Percentiles rank a stretch among this genome's conserved stretches.
Evolutionary conservation across 2,888 invertebrate species (phyloP).

Genomic region (Entomobrya multifasciata): DNA sequence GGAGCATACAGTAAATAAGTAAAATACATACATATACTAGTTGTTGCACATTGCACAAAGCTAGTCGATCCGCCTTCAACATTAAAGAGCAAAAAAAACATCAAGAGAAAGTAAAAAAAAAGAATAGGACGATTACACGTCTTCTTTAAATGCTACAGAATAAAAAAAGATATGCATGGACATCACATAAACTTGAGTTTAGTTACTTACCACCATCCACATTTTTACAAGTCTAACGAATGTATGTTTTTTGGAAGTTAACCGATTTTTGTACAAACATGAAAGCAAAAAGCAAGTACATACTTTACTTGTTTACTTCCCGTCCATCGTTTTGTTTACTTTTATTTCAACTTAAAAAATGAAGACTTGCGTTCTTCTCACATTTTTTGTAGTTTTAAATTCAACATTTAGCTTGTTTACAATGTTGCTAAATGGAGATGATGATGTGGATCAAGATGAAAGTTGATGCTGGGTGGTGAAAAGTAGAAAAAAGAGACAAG

Average conservation of each 20-base stretch:
- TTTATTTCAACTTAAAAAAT: no score
- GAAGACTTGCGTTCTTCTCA: no score
- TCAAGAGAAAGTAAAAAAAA: not conserved
- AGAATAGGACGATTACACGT: no score
- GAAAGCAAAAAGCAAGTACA: constrained; percentile 25
- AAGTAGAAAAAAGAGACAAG: no score
- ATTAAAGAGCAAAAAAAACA: not conserved
- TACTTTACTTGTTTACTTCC: constrained; percentile 16
- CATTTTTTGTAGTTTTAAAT: no score
- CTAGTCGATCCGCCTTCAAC: not conserved
- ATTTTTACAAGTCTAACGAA: not conserved
- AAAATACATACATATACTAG: not conserved
- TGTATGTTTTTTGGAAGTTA: not conserved
- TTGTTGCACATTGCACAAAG: not conserved
- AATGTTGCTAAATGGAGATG: not conserved
- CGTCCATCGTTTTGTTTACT: constrained; percentile 28
- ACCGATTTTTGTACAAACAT: not conserved
- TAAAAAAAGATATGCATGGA: no score
- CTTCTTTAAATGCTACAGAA: no score
- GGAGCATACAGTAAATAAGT: not conserved
- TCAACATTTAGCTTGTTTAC: not conserved
- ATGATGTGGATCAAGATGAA: constrained; percentile 18
- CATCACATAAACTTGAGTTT: no score
- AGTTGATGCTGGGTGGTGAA: not conserved
- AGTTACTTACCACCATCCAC: not conserved